Conservation (phyloP, 2,797 vertebrate species). For the Sphenodon punctatus region DNA sequence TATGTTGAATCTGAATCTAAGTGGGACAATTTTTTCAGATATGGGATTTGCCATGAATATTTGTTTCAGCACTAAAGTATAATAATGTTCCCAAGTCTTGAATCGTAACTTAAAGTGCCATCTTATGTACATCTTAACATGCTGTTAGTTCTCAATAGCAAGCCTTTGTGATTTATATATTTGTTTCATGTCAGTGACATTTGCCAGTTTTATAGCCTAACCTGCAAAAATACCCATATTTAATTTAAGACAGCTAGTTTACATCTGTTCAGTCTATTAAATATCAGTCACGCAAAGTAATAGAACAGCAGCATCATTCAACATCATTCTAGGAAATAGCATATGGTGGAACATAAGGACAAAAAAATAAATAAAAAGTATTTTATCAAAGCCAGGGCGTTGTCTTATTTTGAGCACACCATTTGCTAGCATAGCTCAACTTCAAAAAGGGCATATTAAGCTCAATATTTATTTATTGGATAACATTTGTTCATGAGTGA, state of each 20-base stretch:
- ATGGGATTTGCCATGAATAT: too few relatives aligned
- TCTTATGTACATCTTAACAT: too few relatives aligned
- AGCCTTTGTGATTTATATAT: too few relatives aligned
- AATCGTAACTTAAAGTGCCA: too few relatives aligned
- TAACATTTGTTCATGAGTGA: neutral
- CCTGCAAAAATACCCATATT: neutral
- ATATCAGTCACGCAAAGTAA: constrained; percentile 20
- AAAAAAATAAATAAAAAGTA: neutral
- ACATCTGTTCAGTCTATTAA: constrained; percentile 33
- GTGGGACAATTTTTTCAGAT: too few relatives aligned
- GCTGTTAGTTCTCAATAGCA: too few relatives aligned
- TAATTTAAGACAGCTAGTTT: constrained; percentile 26
- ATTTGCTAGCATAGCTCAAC: constrained; percentile 28
- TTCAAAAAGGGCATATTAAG: neutral
- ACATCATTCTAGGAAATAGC: constrained; percentile 22
- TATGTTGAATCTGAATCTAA: too few relatives aligned
- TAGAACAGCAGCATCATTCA: constrained; percentile 37
- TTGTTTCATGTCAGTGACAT: too few relatives aligned
- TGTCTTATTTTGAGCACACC: neutral
- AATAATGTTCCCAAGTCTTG: too few relatives aligned
- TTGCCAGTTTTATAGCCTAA: neutral
- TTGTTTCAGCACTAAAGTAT: too few relatives aligned
- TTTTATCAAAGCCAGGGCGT: constrained; percentile 8
- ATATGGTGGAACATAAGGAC: constrained; percentile 39
- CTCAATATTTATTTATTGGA: constrained; percentile 11